Conservation (phyloP, 2,113 vertebrate genomes). For the Nibea albiflora region DNA sequence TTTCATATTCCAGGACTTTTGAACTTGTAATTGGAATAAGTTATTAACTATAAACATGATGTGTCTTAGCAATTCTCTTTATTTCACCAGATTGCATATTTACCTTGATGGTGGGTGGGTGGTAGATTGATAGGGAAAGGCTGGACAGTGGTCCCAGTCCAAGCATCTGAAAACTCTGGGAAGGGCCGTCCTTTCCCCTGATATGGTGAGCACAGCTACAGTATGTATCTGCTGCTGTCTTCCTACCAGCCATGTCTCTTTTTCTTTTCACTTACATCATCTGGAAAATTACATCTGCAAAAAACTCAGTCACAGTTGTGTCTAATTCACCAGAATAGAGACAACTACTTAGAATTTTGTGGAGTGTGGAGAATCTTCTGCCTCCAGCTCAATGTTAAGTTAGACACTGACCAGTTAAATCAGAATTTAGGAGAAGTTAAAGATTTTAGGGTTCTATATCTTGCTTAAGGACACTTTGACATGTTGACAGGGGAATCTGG, state of each 20-base stretch:
- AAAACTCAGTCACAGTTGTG: background rate
- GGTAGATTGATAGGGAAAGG: background rate
- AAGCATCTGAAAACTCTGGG: background rate
- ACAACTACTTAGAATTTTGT: background rate
- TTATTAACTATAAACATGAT: background rate
- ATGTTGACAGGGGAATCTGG: background rate
- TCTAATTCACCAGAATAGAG: background rate
- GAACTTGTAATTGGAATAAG: background rate
- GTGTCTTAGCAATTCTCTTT: background rate
- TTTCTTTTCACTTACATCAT: background rate
- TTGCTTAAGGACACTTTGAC: background rate
- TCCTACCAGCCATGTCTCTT: background rate
- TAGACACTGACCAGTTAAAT: background rate
- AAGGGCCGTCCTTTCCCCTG: background rate
- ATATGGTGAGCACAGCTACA: background rate
- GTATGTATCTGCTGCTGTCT: background rate
- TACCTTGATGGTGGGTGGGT: background rate
- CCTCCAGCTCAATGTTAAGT: background rate
- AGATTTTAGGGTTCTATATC: background rate
- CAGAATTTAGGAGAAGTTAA: background rate
- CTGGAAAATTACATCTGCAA: background rate
- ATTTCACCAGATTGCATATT: background rate
- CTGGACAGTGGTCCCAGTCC: background rate
- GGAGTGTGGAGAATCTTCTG: no score
- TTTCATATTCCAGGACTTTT: constrained; percentile 1